phyloP scores from a whole-genome alignment of 2,888 invertebrate species.

The Diachrysia chrysitis region DNA sequence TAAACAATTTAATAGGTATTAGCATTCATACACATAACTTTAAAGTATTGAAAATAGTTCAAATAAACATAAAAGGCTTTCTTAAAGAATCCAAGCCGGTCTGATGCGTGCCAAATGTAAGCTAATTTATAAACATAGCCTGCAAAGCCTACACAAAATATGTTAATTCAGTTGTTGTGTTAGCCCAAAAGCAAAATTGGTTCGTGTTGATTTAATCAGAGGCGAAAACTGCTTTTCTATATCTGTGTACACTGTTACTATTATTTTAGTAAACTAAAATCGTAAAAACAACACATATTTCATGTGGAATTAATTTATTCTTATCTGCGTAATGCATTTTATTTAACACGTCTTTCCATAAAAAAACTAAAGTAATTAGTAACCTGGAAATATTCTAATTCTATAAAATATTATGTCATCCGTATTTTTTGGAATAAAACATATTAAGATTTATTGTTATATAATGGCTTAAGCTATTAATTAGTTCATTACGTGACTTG shows the following conservation, averaged over 20 bases:
- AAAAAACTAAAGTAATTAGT: too few relatives aligned
- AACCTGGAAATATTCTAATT: background rate
- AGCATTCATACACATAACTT: too few relatives aligned
- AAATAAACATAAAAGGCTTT: background rate
- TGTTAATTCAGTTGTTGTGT: slow-evolving; percentile 36
- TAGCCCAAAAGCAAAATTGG: slow-evolving; percentile 31
- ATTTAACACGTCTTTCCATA: background rate
- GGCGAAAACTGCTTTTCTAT: slow-evolving; percentile 22
- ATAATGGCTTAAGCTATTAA: background rate
- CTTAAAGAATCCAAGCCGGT: slow-evolving; percentile 11
- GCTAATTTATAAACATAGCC: slow-evolving; percentile 38
- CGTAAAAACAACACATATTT: slow-evolving; percentile 13
- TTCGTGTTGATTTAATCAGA: slow-evolving; percentile 33
- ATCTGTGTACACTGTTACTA: background rate
- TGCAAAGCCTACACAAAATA: slow-evolving; percentile 32
- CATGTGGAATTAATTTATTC: slow-evolving; percentile 16
- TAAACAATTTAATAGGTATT: too few relatives aligned
- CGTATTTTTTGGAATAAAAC: background rate
- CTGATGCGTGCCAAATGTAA: slow-evolving; percentile 28
- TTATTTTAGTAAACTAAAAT: slow-evolving; percentile 16
- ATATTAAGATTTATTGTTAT: background rate
- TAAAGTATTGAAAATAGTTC: too few relatives aligned
- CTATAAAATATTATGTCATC: background rate
- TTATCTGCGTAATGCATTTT: slow-evolving; percentile 10
- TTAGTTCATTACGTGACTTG: slow-evolving; percentile 1